Evolutionary conservation across 2,888 invertebrate genomes (phyloP).

Genomic region (Ectemnius lituratus): DNA sequence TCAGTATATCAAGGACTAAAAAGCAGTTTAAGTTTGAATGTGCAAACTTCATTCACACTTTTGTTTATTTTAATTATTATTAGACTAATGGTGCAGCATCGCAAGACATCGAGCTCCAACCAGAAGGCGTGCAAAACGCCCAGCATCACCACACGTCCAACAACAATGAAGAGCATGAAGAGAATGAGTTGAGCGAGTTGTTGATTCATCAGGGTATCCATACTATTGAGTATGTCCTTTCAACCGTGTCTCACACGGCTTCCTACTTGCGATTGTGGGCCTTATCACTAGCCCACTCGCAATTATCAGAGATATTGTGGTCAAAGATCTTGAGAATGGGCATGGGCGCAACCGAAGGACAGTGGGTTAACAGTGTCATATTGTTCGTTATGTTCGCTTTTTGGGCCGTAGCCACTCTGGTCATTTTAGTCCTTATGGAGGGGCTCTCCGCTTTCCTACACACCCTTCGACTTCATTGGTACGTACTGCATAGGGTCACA

Average conservation of each 20-base stretch:
- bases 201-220: constrained; percentile 97
- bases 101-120: constrained; percentile 81
- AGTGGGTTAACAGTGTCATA: constrained; percentile 77
- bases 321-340: constrained; percentile 83
- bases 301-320: constrained; percentile 91
- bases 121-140: constrained; percentile 76
- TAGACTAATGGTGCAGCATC: constrained; percentile 72
- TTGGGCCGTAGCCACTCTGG: constrained; percentile 90
- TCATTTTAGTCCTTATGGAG: constrained; percentile 93
- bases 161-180: constrained; percentile 69
- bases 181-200: constrained; percentile 89
- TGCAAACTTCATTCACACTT: background rate
- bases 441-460: constrained; percentile 94
- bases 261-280: constrained; percentile 98
- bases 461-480: constrained; percentile 94
- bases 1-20: constrained; percentile 63
- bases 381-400: constrained; percentile 85
- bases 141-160: constrained; percentile 79
- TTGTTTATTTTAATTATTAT: background rate
- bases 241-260: constrained; percentile 97
- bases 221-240: constrained; percentile 97
- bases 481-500: constrained; percentile 32
- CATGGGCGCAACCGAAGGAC: constrained; percentile 69
- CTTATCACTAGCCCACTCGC: constrained; percentile 95
- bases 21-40: background rate